Percentiles rank a stretch among this genome's conserved stretches.
These are phyloP conservation scores for Chymomyza fuscimana DNA, from an alignment of 2,888 invertebrate species.

Conservation along the genomic window DNA sequence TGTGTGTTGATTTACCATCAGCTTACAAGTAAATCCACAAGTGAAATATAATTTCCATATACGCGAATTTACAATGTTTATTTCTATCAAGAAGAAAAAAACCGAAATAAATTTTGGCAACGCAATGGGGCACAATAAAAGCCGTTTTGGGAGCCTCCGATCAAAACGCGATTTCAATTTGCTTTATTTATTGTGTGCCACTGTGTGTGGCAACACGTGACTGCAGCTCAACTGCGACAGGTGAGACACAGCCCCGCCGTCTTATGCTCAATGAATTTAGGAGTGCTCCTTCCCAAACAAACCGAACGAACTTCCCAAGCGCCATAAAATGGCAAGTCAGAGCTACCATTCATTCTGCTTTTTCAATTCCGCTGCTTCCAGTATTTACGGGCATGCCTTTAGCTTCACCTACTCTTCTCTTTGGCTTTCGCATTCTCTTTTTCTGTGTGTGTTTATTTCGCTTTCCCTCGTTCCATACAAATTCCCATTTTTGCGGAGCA, in stretches of 20 bases:
- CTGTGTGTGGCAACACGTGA: neutral
- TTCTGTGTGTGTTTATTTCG: neutral
- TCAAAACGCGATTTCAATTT: slow-evolving; percentile 35
- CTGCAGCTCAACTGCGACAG: neutral
- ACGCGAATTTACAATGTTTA: slow-evolving; percentile 34
- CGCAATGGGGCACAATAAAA: slow-evolving; percentile 33
- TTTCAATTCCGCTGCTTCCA: slow-evolving; percentile 11
- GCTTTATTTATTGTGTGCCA: slow-evolving; percentile 36
- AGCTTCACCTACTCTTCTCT: neutral
- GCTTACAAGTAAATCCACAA: slow-evolving; percentile 65
- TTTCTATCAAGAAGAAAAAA: slow-evolving; percentile 52
- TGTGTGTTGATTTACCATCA: slow-evolving; percentile 62
- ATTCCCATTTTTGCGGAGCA: slow-evolving; percentile 1
- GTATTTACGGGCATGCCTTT: neutral
- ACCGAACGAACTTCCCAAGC: neutral
- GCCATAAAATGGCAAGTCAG: neutral
- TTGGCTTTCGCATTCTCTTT: slow-evolving; percentile 10
- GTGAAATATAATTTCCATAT: slow-evolving; percentile 66
- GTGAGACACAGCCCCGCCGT: neutral
- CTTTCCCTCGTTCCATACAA: neutral
- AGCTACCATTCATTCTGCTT: neutral
- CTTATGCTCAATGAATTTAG: neutral
- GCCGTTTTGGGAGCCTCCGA: slow-evolving; percentile 15
- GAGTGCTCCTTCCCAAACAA: neutral
- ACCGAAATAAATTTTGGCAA: slow-evolving; percentile 33